These are phyloP conservation scores for Leptinotarsa texana DNA, from an alignment of 1,140 invertebrate species.

Conservation along the genomic window DNA sequence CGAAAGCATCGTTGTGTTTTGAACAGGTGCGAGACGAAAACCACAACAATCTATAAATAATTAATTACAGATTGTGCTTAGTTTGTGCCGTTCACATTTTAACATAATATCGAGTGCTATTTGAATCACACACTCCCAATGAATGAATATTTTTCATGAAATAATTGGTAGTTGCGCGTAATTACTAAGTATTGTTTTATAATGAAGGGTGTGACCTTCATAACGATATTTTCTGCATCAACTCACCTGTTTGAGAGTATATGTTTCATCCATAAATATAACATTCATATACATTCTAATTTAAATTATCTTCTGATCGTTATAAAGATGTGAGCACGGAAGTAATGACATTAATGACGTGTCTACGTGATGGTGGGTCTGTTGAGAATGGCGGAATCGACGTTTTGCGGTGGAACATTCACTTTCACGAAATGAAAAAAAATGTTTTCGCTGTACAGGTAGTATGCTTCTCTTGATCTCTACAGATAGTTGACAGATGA, in stretches of 20 bases:
- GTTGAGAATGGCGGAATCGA: background rate
- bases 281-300: background rate
- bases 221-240: background rate
- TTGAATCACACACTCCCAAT: slow-evolving; percentile 12
- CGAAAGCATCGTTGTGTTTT: slow-evolving; percentile 9
- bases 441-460: too few species aligned
- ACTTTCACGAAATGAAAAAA: background rate
- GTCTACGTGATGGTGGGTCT: background rate
- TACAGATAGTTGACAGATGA: too few species aligned
- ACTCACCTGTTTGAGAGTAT: slow-evolving; percentile 1
- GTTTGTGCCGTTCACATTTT: slow-evolving; percentile 15
- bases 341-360: background rate
- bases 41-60: slow-evolving; percentile 4
- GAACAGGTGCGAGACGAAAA: slow-evolving; percentile 5
- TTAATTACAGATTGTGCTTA: slow-evolving; percentile 3
- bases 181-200: slow-evolving; percentile 4
- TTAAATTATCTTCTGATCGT: background rate
- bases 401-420: background rate
- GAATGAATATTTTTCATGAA: slow-evolving; percentile 16
- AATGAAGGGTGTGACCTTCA: slow-evolving; percentile 19
- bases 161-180: slow-evolving; percentile 3
- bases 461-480: too few species aligned
- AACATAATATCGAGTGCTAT: background rate
- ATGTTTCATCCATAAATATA: slow-evolving; percentile 1
- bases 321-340: background rate